phyloP scores from a whole-genome alignment of 2,888 invertebrate species.

The Plagodis dolabraria region DNA sequence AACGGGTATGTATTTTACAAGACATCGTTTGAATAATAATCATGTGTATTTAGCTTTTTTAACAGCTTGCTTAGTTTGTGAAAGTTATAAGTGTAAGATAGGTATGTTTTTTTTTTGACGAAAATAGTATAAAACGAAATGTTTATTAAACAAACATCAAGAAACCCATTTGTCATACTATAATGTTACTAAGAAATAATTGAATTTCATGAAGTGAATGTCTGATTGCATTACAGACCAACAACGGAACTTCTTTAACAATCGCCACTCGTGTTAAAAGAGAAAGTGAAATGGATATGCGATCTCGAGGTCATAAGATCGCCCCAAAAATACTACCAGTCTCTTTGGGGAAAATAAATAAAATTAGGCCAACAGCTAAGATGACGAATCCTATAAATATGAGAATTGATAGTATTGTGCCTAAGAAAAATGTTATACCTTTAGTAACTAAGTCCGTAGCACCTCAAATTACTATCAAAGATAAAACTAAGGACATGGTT shows the following conservation, averaged over 20 bases:
- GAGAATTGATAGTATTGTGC: not conserved
- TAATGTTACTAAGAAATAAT: too few species aligned
- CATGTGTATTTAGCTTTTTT: too few species aligned
- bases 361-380: not conserved
- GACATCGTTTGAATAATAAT: too few species aligned
- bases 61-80: too few species aligned
- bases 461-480: not conserved
- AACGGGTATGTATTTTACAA: not conserved
- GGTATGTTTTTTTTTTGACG: too few species aligned
- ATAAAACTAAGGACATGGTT: too few species aligned
- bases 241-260: not conserved
- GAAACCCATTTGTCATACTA: too few species aligned
- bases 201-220: not conserved
- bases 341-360: not conserved
- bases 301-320: not conserved
- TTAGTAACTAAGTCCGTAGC: not conserved
- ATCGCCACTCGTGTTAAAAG: constrained; percentile 10
- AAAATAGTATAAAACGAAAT: too few species aligned
- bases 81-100: too few species aligned
- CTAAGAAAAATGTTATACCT: not conserved
- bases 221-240: constrained; percentile 2
- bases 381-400: not conserved
- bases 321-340: not conserved
- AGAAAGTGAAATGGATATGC: constrained; percentile 6
- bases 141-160: too few species aligned